Evolutionary conservation across 2,888 invertebrate species (phyloP).

Genomic region (Pheosia tremula): DNA sequence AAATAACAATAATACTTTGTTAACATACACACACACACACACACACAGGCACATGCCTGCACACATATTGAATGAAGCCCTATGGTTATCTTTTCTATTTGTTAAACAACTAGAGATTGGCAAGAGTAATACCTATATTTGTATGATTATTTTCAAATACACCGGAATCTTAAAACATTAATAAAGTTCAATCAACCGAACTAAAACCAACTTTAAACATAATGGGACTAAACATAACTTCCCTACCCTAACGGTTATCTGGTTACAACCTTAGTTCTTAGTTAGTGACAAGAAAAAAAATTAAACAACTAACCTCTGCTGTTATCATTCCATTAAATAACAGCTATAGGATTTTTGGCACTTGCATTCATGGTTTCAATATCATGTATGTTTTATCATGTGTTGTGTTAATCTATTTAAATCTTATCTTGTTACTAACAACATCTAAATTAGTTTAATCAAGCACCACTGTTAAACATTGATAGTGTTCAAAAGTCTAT

Average conservation of each 20-base stretch:
- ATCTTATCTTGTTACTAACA: constrained; percentile 42
- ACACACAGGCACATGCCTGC: background rate
- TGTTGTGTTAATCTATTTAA: constrained; percentile 18
- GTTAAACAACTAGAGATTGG: background rate
- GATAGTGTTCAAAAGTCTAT: constrained; percentile 23
- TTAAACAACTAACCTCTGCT: too few relatives aligned
- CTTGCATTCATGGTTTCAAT: constrained; percentile 2
- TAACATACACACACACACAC: background rate
- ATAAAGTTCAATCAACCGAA: too few relatives aligned
- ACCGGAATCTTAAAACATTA: background rate
- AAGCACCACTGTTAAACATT: constrained; percentile 33
- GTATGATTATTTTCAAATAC: background rate
- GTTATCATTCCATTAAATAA: background rate
- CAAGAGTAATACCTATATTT: background rate
- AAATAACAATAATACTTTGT: constrained; percentile 2
- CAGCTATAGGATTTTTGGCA: background rate
- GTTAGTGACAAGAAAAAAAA: too few relatives aligned
- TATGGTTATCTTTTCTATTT: background rate
- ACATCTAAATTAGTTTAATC: constrained; percentile 35
- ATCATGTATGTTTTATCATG: constrained; percentile 26
- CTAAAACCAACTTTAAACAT: too few relatives aligned
- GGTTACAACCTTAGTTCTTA: background rate
- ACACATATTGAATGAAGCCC: background rate
- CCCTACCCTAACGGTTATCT: background rate
- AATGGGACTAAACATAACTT: too few relatives aligned